Evolutionary conservation across 2,888 invertebrate species (phyloP).

Genomic region (Drosophila mimica): DNA sequence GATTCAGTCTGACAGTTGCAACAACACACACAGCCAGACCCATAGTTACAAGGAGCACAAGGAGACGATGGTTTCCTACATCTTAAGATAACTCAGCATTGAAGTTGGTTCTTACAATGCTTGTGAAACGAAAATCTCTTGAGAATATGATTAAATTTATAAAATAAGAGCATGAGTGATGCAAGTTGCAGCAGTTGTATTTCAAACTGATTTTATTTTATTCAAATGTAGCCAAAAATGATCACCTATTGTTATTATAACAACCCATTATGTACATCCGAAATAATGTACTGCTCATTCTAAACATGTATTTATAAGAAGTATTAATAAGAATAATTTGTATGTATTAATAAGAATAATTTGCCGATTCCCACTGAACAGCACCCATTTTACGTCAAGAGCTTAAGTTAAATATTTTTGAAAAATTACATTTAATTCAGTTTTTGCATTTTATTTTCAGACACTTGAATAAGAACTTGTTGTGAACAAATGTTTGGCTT

Average conservation of each 20-base stretch:
- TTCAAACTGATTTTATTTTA: background rate
- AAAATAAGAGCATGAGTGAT: background rate
- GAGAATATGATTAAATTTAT: conserved; percentile 20
- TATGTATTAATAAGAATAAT: too few species aligned
- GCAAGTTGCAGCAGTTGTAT: background rate
- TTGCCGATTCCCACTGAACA: too few species aligned
- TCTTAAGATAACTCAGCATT: conserved; percentile 1
- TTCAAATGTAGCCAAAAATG: background rate
- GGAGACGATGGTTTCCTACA: conserved; percentile 6
- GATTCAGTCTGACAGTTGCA: conserved; percentile 41
- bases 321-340: too few species aligned
- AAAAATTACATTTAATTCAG: background rate
- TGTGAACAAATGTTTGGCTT: background rate
- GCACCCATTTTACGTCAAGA: too few species aligned
- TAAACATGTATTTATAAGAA: too few species aligned
- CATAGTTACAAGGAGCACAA: background rate
- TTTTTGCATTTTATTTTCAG: background rate
- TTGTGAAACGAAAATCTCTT: conserved; percentile 1
- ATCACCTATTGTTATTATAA: background rate
- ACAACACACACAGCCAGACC: conserved; percentile 20
- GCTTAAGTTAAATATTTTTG: background rate
- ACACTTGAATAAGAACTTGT: background rate
- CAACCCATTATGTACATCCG: background rate
- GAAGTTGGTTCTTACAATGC: background rate
- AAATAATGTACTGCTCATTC: background rate